phyloP scores from a whole-genome alignment of 2,888 invertebrate species.

The Drosophila vallismaia region DNA sequence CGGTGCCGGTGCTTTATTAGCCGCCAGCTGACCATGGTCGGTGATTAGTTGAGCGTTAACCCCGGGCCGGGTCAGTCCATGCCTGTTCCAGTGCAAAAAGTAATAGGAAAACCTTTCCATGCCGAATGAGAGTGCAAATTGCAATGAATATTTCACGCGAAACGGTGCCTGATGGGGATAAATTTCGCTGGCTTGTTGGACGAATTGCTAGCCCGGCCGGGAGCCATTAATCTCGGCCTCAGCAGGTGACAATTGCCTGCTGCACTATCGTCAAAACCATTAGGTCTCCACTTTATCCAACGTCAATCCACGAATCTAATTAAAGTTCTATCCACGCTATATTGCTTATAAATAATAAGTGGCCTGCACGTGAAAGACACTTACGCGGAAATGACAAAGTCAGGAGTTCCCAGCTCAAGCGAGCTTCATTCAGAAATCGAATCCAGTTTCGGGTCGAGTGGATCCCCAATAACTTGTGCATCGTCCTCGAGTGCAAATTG shows the following conservation, averaged over 20 bases:
- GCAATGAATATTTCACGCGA: constrained; percentile 67
- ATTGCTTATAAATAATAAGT: constrained; percentile 37
- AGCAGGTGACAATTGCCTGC: constrained; percentile 46
- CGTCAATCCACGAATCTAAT: constrained; percentile 14
- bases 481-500: constrained; percentile 48
- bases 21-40: constrained; percentile 35
- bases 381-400: constrained; percentile 15
- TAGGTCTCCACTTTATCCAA: constrained; percentile 24
- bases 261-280: constrained; percentile 40
- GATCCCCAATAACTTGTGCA: constrained; percentile 37
- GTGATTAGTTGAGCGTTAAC: constrained; percentile 77
- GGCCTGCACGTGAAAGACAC: constrained; percentile 11
- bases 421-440: constrained; percentile 21
- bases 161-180: constrained; percentile 23
- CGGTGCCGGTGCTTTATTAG: constrained; percentile 33
- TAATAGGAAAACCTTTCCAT: not conserved
- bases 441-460: constrained; percentile 36
- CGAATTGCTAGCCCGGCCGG: constrained; percentile 20
- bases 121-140: constrained; percentile 48
- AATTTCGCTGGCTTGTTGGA: constrained; percentile 35
- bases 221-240: constrained; percentile 23
- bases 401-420: constrained; percentile 5
- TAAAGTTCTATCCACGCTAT: constrained; percentile 18
- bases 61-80: constrained; percentile 46
- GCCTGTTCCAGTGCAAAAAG: not conserved